Evolutionary conservation across 2,888 invertebrate genomes (phyloP).

Genomic region (Geophilus truncorum): DNA sequence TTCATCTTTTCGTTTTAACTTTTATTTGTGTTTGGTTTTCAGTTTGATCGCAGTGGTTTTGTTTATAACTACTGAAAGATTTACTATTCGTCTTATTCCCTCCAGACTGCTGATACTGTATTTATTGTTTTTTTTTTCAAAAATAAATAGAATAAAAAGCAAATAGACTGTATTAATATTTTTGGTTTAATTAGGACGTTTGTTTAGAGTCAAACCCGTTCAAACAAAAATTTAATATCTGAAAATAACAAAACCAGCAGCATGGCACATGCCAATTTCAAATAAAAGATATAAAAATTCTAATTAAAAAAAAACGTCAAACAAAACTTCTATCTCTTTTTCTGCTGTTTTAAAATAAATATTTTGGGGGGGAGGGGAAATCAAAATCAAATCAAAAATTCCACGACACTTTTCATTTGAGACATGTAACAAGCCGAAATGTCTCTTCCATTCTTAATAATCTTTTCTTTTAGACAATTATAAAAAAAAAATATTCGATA

Average conservation of each 20-base stretch:
- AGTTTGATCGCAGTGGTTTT: too few species aligned
- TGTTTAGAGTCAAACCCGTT: too few species aligned
- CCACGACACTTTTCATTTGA: not conserved
- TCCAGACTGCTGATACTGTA: too few species aligned
- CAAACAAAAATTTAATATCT: not conserved
- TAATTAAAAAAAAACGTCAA: not conserved
- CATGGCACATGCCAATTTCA: not conserved
- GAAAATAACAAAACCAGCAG: not conserved
- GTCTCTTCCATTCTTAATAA: not conserved
- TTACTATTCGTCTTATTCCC: too few species aligned
- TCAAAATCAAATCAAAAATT: not conserved
- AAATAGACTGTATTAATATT: too few species aligned
- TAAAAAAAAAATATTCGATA: not conserved
- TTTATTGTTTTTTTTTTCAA: too few species aligned
- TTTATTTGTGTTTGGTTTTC: not conserved
- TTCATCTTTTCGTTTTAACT: not conserved
- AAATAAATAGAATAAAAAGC: too few species aligned
- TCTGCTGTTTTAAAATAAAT: not conserved
- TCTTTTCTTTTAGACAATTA: not conserved
- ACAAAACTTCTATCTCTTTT: not conserved
- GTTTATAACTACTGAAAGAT: too few species aligned
- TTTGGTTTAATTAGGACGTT: too few species aligned
- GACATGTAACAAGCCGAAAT: not conserved
- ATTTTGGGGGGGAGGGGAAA: not conserved
- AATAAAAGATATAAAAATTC: not conserved